Evolutionary conservation across 2,888 invertebrate genomes (phyloP).

Genomic region (Drosophila falleni): DNA sequence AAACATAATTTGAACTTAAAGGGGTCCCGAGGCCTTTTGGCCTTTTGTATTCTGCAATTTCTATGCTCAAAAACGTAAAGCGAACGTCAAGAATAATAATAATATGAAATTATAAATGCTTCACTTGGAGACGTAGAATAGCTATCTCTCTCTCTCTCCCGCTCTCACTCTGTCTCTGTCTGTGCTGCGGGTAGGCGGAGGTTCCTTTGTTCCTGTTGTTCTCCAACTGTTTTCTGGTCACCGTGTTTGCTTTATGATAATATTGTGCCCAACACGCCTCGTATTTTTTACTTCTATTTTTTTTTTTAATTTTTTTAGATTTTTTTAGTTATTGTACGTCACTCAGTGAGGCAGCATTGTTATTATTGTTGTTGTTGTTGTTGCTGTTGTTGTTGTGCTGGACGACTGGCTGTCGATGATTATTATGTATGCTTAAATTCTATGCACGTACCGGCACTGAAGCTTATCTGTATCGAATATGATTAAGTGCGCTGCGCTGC

Average conservation of each 20-base stretch:
- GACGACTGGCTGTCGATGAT: conserved; percentile 72
- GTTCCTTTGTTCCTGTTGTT: conserved; percentile 46
- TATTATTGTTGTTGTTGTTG: conserved; percentile 29
- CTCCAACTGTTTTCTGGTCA: conserved; percentile 45
- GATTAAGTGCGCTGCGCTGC: conserved; percentile 77
- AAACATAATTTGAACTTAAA: conserved; percentile 71
- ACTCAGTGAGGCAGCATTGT: conserved; percentile 36
- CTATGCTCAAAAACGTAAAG: conserved; percentile 48
- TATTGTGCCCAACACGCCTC: conserved; percentile 51
- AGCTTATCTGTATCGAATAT: conserved; percentile 81
- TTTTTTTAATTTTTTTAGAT: not conserved
- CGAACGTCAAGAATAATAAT: conserved; percentile 67
- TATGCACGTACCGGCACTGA: conserved; percentile 78
- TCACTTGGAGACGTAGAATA: not conserved
- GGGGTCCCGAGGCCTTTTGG: conserved; percentile 37
- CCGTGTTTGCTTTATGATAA: conserved; percentile 73
- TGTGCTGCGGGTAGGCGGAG: conserved; percentile 17
- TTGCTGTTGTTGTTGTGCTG: conserved; percentile 35
- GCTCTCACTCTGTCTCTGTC: not conserved
- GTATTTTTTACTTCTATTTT: conserved; percentile 24
- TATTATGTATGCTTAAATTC: conserved; percentile 80
- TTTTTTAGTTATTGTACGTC: conserved; percentile 50
- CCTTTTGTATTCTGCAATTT: conserved; percentile 63
- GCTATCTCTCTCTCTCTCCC: not conserved
- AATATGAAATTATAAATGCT: conserved; percentile 74